Evolutionary conservation across 1,140 invertebrate species (phyloP), one percentile per base, ranked within the genome.

Genomic region (Phortica variegata): DNA sequence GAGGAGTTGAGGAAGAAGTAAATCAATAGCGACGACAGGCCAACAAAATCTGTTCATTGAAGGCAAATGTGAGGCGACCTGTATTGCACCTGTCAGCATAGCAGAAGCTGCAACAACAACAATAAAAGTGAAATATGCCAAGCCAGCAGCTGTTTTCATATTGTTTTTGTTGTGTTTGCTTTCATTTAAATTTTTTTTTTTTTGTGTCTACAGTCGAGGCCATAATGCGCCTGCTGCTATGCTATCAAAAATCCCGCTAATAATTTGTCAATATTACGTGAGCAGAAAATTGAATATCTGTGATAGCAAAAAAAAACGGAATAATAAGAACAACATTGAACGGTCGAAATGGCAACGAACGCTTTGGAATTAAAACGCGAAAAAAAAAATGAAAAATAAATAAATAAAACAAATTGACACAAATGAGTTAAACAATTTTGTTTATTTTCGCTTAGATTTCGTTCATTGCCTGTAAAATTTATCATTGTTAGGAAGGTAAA

Each of bases 211-310:
- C 29, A 41, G 19, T 36, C 46, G 31, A 49, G 52, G 47, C 32
- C 32, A 29, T 15, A 21, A 21, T 39, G 23, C 23, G 23, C 19
- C 15, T 20, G 10, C 12, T 20, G 19, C 31, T 23, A 34, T 60
- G 55, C 49, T 63, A 61, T 61, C 65, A 58, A 47, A 71, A 71
- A 71, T 71, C 57, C 60, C 60, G 60, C 63, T 71, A 72, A 71
- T 72, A 71, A 72, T 71, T 72, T 71, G 68, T 71, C 68, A 72
- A 71, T 68, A 72, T 68, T 71, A 71, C 62, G 66, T 71, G 66
- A 71, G 68, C 55, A 54, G 66, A 71, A 68, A 71, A 71, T 72
- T 66, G 60, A 71, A 71, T 71, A 61, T 55, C 56, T 60, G 39
- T 49, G 12, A 36, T 36, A 33, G 49, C 38, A 44, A 32, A 20